These are phyloP conservation scores for Betta splendens DNA, from an alignment of 2,797 vertebrate species.

Conservation along the genomic window DNA sequence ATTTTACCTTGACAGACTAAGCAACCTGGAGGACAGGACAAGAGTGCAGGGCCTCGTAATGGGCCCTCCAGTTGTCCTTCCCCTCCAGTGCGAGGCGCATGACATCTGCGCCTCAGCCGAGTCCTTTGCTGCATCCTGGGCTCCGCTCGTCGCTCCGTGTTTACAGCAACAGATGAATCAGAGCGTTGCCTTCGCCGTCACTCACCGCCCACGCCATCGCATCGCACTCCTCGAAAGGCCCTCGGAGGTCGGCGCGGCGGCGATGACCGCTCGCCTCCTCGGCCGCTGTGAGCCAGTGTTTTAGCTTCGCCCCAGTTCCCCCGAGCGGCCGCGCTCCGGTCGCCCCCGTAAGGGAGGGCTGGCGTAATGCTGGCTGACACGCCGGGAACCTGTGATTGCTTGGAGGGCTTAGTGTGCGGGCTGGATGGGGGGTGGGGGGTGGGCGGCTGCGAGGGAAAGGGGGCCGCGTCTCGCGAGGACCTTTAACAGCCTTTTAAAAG, in stretches of 20 bases:
- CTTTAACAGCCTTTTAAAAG: conserved; percentile 78
- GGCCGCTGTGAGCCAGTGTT: conserved; percentile 58
- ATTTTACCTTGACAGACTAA: conserved; percentile 67
- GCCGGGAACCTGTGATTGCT: conserved; percentile 78
- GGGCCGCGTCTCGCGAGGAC: conserved; percentile 64
- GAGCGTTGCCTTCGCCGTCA: conserved; percentile 56
- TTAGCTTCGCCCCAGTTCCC: conserved; percentile 73
- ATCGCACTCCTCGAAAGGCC: conserved; percentile 61
- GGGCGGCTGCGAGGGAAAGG: conserved; percentile 48
- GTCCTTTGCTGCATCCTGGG: conserved; percentile 32
- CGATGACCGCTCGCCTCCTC: conserved; percentile 59
- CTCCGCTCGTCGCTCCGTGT: conserved; percentile 56
- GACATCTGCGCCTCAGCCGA: conserved; percentile 56
- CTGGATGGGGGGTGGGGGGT: conserved; percentile 48
- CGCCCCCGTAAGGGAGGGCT: conserved; percentile 54
- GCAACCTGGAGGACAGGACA: conserved; percentile 57
- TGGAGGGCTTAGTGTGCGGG: conserved; percentile 59
- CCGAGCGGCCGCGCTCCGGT: conserved; percentile 65
- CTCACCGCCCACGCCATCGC: conserved; percentile 51
- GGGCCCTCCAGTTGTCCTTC: conserved; percentile 56
- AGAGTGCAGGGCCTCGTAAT: conserved; percentile 49
- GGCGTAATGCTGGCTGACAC: conserved; percentile 80
- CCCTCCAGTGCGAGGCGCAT: conserved; percentile 33
- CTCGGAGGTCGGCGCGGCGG: conserved; percentile 69
- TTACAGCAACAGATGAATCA: conserved; percentile 64